These are phyloP conservation scores for Syrphus vitripennis DNA, from an alignment of 2,888 invertebrate species.

Conservation along the genomic window DNA sequence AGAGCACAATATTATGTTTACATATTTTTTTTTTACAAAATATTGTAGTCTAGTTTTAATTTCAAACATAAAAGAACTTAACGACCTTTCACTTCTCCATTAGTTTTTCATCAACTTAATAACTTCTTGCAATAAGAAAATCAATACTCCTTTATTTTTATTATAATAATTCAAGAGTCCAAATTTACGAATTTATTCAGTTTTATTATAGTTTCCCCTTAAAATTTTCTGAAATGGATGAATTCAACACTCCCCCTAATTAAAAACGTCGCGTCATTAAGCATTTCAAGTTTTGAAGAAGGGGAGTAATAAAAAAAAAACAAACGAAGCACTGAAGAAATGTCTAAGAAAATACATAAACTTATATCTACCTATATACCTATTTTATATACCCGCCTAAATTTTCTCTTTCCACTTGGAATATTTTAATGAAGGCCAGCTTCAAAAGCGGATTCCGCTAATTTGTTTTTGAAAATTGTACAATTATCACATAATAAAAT, in stretches of 20 bases:
- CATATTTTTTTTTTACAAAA: no score
- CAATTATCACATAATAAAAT: constrained; percentile 66
- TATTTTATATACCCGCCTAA: not conserved
- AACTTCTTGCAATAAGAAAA: no score
- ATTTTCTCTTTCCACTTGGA: not conserved
- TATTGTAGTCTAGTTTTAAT: no score
- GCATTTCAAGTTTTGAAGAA: not conserved
- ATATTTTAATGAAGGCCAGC: constrained; percentile 33
- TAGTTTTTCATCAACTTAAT: no score
- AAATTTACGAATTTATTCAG: not conserved
- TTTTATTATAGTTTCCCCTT: not conserved
- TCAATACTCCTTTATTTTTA: not conserved
- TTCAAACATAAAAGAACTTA: no score
- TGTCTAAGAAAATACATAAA: constrained; percentile 3
- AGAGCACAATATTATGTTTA: no score
- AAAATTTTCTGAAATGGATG: not conserved
- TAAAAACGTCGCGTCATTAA: not conserved
- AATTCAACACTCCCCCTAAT: not conserved
- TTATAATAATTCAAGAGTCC: not conserved
- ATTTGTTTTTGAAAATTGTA: constrained; percentile 62
- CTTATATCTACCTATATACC: not conserved
- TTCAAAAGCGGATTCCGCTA: constrained; percentile 55
- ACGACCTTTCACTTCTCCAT: no score
- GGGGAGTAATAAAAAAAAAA: not conserved
- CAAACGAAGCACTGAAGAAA: not conserved